These are phyloP conservation scores for Eriocheir sinensis DNA, from an alignment of 1,140 invertebrate species.

Conservation along the genomic window DNA sequence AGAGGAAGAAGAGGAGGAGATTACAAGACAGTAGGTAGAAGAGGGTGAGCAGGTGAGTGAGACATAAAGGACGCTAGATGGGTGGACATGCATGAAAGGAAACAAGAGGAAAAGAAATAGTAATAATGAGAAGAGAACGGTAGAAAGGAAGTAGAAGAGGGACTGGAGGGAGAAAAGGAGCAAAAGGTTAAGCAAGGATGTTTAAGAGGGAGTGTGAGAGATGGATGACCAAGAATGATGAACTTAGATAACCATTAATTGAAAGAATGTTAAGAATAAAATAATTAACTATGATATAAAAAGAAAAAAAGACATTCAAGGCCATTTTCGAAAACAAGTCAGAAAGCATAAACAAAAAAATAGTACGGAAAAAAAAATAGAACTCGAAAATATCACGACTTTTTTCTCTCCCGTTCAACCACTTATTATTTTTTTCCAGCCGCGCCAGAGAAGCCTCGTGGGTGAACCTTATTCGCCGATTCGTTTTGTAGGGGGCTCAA, in stretches of 20 bases:
- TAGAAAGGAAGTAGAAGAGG: too few species aligned
- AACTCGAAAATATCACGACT: neutral
- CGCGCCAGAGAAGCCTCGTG: neutral
- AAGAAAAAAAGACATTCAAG: too few species aligned
- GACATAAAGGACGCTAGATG: neutral
- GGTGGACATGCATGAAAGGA: neutral
- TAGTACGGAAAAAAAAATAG: neutral
- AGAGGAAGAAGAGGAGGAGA: neutral
- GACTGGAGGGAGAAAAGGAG: too few species aligned
- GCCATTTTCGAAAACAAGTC: too few species aligned
- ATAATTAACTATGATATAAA: too few species aligned
- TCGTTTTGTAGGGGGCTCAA: conserved; percentile 8
- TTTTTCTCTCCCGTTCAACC: neutral
- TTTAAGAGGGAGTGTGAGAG: too few species aligned
- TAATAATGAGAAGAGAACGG: too few species aligned
- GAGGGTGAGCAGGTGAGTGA: too few species aligned
- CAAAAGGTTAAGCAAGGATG: too few species aligned
- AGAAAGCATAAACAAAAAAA: neutral
- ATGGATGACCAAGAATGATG: too few species aligned
- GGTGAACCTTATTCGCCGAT: neutral
- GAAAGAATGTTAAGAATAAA: too few species aligned
- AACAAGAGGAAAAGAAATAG: neutral
- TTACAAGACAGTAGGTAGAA: neutral
- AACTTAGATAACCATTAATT: too few species aligned
- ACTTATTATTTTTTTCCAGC: neutral